Percentiles rank a stretch among this genome's conserved stretches.
Conservation (phyloP, 2,888 invertebrate species). For the Cylloceria caligata region DNA sequence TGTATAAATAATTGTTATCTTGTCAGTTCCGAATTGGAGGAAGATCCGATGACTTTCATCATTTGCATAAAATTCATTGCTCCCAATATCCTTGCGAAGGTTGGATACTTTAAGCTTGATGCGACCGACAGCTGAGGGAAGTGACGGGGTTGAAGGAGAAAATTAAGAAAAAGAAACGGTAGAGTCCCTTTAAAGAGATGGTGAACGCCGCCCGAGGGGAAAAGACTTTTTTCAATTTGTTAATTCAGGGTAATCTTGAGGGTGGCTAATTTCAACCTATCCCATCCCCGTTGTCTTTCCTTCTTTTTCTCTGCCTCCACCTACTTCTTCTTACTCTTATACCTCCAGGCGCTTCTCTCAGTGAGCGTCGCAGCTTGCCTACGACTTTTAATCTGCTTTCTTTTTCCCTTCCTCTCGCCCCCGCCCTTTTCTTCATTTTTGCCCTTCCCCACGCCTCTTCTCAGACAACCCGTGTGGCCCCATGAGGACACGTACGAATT, state of each 20-base stretch:
- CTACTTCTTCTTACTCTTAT: constrained; percentile 51
- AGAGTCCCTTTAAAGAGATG: constrained; percentile 72
- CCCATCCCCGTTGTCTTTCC: constrained; percentile 44
- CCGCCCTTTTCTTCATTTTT: constrained; percentile 42
- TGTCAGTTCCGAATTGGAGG: constrained; percentile 59
- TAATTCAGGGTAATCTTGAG: constrained; percentile 82
- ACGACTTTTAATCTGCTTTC: constrained; percentile 78
- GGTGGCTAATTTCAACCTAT: constrained; percentile 80
- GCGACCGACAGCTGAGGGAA: constrained; percentile 3
- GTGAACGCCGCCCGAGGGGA: constrained; percentile 63
- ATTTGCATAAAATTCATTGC: constrained; percentile 81
- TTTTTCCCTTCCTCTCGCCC: constrained; percentile 30
- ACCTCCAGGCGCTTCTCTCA: constrained; percentile 51
- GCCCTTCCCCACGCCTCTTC: constrained; percentile 40
- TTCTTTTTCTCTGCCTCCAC: constrained; percentile 49
- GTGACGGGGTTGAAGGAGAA: constrained; percentile 20
- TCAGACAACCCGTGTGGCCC: constrained; percentile 33
- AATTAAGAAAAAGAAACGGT: constrained; percentile 59
- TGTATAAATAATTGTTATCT: constrained; percentile 34
- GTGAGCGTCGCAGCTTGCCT: constrained; percentile 52
- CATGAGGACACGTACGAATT: constrained; percentile 65
- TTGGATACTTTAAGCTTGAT: constrained; percentile 62
- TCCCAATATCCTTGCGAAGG: constrained; percentile 75
- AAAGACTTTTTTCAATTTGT: constrained; percentile 82
- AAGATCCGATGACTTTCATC: constrained; percentile 70